These are phyloP conservation scores for Hydropotes inermis DNA, from an alignment of 2,113 vertebrate species.

Conservation along the genomic window DNA sequence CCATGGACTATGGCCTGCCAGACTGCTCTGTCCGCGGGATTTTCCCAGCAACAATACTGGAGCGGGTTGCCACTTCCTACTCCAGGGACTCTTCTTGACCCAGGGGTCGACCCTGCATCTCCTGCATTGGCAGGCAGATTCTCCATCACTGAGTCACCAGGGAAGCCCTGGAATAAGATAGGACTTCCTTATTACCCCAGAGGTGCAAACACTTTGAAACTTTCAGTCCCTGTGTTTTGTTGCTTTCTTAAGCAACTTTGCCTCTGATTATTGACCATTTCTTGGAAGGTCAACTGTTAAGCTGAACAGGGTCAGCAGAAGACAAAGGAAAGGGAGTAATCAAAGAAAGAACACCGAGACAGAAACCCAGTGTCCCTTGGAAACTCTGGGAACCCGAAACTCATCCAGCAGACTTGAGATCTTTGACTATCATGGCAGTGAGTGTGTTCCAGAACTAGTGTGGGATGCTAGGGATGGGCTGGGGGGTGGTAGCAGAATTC, in stretches of 20 bases:
- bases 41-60: background rate
- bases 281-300: slow-evolving; percentile 23
- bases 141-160: background rate
- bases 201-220: background rate
- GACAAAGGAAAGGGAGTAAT: background rate
- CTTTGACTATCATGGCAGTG: background rate
- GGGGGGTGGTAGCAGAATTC: background rate
- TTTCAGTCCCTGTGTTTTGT: background rate
- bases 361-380: background rate
- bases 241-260: slow-evolving; percentile 53
- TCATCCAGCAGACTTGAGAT: background rate
- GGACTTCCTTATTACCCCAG: background rate
- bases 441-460: background rate
- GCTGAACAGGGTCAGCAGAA: background rate
- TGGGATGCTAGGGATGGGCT: too few species aligned
- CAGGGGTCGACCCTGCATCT: background rate
- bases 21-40: background rate
- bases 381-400: background rate
- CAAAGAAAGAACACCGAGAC: background rate
- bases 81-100: background rate
- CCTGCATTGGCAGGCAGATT: background rate
- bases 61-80: background rate
- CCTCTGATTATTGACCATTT: slow-evolving; percentile 28
- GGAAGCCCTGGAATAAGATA: background rate
- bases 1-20: background rate